Evolutionary conservation across 64 coral and sea anemone genomes (phyloP), one percentile per base, ranked within the genome.

Genomic region (Hydrozoanthus tunicans): DNA sequence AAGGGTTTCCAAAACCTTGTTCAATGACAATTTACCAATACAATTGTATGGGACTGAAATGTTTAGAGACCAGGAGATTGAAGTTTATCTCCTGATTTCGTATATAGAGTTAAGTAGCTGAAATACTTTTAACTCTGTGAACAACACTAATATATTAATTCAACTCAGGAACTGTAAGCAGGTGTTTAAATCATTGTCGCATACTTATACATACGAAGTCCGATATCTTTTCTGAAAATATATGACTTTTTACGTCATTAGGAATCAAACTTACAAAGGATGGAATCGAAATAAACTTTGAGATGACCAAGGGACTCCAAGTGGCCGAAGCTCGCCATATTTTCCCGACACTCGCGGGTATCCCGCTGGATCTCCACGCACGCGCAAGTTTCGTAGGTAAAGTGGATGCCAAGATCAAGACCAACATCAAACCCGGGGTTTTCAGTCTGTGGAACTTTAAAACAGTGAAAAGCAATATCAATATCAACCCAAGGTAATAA

Each of bases 291-390:
- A 74, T 96, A 51, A 7, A 78, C 3, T 89, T 80, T 79, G 79
- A 17, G 0, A 3, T 91, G 4, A 82, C 92, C 43, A 91, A 96
- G 43, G 91, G 91, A 8, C 73, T 93, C 58, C 64, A 85, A 59
- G 52, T 59, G 60, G 74, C 51, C 9, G 72, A 91, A 5, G 79
- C 68, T 11, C 91, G 88, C 4, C 88, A 85, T 10, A 55, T 93
- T 74, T 71, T 91, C 15, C 94, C 94, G 9, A 96, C 94, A 4
- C 62, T 96, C 2, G 25, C 27, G 11, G 94, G 94, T 14, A 76
- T 96, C 3, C 73, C 91, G 15, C 65, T 96, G 20, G 85, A 96
- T 66, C 66, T 93, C 32, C 91, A 96, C 25, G 20, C 90, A 3
- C 71, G 69, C 3, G 83, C 94, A 3, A 83, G 60, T 26, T n/a